These are phyloP conservation scores for Entelurus aequoreus DNA, from an alignment of 2,113 vertebrate genomes.

Conservation along the genomic window DNA sequence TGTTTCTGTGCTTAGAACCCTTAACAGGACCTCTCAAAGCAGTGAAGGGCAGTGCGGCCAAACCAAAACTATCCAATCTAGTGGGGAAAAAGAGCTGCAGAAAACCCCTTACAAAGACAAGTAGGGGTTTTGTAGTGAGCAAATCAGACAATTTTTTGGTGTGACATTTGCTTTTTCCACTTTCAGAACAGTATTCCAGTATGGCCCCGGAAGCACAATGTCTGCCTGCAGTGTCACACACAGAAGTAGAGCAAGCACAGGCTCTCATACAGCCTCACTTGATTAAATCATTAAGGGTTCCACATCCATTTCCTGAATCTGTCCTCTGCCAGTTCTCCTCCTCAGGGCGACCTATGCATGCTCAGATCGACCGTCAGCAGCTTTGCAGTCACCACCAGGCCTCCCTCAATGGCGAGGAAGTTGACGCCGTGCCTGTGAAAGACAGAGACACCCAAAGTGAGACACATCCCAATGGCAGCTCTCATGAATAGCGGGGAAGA, in stretches of 20 bases:
- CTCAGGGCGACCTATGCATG: neutral
- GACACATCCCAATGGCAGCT: neutral
- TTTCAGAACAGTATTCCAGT: slow-evolving; percentile 31
- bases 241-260: neutral
- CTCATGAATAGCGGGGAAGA: neutral
- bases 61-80: slow-evolving; percentile 20
- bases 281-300: neutral
- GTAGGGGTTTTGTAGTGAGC: slow-evolving; percentile 12
- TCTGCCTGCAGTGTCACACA: slow-evolving; percentile 13
- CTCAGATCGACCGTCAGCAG: neutral
- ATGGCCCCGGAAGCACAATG: neutral
- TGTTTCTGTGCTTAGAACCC: slow-evolving; percentile 41
- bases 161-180: slow-evolving; percentile 3
- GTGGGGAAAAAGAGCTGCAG: slow-evolving; percentile 52
- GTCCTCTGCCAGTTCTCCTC: neutral
- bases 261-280: neutral
- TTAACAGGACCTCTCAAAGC: slow-evolving; percentile 43
- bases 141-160: neutral
- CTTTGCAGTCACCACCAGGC: neutral
- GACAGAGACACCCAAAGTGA: slow-evolving; percentile 35
- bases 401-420: slow-evolving; percentile 43
- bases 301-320: neutral
- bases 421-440: slow-evolving; percentile 57
- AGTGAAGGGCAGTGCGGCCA: slow-evolving; percentile 24
- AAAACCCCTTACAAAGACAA: slow-evolving; percentile 50